Conservation (phyloP, 1,140 invertebrate species). For the Caenorhabditis brenneri region DNA sequence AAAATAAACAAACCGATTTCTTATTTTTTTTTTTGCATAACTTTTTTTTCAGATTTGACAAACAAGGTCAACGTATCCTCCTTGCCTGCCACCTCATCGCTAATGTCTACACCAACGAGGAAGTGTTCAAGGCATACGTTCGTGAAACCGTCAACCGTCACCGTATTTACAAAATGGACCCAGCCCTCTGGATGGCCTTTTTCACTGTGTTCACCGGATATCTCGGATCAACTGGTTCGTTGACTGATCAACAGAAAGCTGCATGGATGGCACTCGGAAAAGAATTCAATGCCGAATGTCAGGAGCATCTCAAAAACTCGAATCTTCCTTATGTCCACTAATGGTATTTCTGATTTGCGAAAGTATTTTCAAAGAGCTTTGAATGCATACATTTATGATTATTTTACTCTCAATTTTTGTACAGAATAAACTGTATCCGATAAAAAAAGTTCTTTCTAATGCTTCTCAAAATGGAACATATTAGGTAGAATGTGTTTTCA, state of each 20-base stretch:
- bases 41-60: conserved; percentile 49
- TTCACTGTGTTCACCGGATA: conserved; percentile 59
- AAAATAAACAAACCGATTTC: too few species aligned
- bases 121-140: conserved; percentile 59
- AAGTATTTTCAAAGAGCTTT: background rate
- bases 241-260: conserved; percentile 55
- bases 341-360: background rate
- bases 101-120: conserved; percentile 41
- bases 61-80: conserved; percentile 60
- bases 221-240: conserved; percentile 45
- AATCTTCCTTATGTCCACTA: conserved; percentile 48
- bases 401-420: background rate
- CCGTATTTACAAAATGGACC: conserved; percentile 60
- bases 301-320: conserved; percentile 50
- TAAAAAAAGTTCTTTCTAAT: too few species aligned
- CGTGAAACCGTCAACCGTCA: conserved; percentile 60
- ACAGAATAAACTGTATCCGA: background rate
- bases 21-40: background rate
- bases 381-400: too few species aligned
- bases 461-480: too few species aligned
- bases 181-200: conserved; percentile 59
- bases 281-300: conserved; percentile 58
- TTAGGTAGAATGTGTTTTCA: too few species aligned
- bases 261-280: conserved; percentile 57
- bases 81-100: conserved; percentile 57